Percentiles rank a stretch among this genome's conserved stretches.
Evolutionary conservation across 2,888 invertebrate species (phyloP).

Genomic region (Hyposoter didymator): DNA sequence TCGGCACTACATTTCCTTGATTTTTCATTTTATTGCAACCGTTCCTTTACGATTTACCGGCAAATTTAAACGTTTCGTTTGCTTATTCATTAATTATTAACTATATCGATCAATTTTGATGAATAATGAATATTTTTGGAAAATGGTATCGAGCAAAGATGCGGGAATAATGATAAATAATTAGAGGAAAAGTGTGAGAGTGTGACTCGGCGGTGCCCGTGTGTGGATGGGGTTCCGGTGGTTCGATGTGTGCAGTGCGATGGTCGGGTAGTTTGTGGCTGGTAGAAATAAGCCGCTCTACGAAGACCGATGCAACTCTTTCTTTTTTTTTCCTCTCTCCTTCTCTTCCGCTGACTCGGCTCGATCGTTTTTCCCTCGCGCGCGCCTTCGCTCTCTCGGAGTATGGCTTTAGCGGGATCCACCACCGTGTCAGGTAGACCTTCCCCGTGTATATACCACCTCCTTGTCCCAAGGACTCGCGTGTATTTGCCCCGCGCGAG

Average conservation of each 20-base stretch:
- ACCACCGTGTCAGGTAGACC: background rate
- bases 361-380: conserved; percentile 22
- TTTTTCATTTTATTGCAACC: no score
- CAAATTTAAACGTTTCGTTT: background rate
- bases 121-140: no score
- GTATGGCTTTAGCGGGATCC: conserved; percentile 32
- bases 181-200: background rate
- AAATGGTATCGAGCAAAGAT: no score
- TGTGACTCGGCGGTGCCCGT: conserved; percentile 19
- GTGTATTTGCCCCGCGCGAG: conserved; percentile 15
- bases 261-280: conserved; percentile 83
- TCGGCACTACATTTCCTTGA: no score
- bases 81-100: background rate
- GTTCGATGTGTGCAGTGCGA: conserved; percentile 80
- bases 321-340: conserved; percentile 9
- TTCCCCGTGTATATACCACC: conserved; percentile 15
- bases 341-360: conserved; percentile 36
- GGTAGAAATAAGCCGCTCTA: conserved; percentile 72
- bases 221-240: conserved; percentile 67
- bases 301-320: conserved; percentile 55
- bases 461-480: conserved; percentile 26
- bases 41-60: no score
- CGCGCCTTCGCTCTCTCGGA: conserved; percentile 21
- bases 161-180: background rate
- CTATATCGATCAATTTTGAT: background rate